Evolutionary conservation across 2,888 invertebrate genomes (phyloP), one percentile per base, ranked within the genome.

Genomic region (Griposia aprilina): DNA sequence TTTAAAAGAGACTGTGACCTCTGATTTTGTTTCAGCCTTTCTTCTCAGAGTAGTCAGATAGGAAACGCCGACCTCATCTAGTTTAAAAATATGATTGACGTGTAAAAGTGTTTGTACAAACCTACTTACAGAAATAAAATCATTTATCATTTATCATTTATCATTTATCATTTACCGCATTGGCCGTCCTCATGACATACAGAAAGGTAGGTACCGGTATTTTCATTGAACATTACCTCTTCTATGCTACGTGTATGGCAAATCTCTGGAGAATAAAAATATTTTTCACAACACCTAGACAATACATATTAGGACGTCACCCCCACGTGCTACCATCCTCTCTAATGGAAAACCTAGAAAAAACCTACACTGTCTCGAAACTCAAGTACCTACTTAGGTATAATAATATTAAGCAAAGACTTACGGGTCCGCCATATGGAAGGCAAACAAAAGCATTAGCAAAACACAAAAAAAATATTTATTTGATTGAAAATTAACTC

Each of bases 401-500:
- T 41, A 55, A 63, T 55, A 73, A 62, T 74, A 74, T 63, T 50
- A 81, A 30, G 55, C 62, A 81, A 81, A 73, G 26, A 36, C 36
- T 36, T 48, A 78, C 78, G 62, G 63, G 62, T 36, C 55, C 11
- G 7, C 36, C 60, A 60, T 80, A 62, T 62, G 50, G 48, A 82
- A 82, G 17, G 7, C 8, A 17, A 20, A 50, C 23, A 69, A 26
- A 63, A 76, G 36, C 48, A 30, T 13, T 20, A 55, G 41, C 30
- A 26, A 76, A 82, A 83, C 20, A 60, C 23, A 45, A 70, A 69
- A 74, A 52, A 85, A 72, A 52, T 77, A 78, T 76, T 80, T 74
- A 67, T 81, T 74, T 52, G 57, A 83, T 77, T 76, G 68, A 66
- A 82, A 87, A 87, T 77, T 84, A 76, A 68, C 70, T 57, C 10